Evolutionary conservation across 1,140 invertebrate genomes (phyloP).

Genomic region (Drosophila repletoides): DNA sequence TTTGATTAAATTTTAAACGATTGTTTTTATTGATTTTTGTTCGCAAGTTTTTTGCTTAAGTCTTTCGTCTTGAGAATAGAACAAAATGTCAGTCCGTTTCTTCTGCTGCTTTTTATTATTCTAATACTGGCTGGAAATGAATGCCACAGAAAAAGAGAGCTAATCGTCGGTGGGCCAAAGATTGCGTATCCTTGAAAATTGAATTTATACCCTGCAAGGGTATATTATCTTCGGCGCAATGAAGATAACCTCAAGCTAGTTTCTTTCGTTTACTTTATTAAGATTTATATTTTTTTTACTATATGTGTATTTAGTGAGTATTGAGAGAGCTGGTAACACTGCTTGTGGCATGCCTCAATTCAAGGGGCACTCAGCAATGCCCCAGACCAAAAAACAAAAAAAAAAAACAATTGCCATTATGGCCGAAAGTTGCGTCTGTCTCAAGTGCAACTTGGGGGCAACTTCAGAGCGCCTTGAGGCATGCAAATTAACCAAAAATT

Average conservation of each 20-base stretch:
- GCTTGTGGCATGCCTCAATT: neutral
- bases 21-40: neutral
- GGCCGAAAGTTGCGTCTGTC: slow-evolving; percentile 36
- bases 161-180: neutral
- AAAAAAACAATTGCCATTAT: no score
- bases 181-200: no score
- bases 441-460: slow-evolving; percentile 32
- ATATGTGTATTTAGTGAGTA: no score
- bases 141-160: neutral
- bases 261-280: no score
- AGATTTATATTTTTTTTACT: no score
- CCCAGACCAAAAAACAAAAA: slow-evolving; percentile 29
- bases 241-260: no score
- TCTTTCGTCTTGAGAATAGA: no score
- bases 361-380: slow-evolving; percentile 19
- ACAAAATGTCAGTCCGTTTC: no score
- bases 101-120: no score
- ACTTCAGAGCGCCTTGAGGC: slow-evolving; percentile 33
- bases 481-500: slow-evolving; percentile 43
- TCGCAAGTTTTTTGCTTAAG: slow-evolving; percentile 41
- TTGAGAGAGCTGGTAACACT: neutral
- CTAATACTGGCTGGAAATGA: no score
- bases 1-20: slow-evolving; percentile 47
- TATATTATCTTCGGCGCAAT: no score
- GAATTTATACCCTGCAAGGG: no score